phyloP scores from a whole-genome alignment of 2,797 vertebrate genomes.

The Darevskia nairensis region DNA sequence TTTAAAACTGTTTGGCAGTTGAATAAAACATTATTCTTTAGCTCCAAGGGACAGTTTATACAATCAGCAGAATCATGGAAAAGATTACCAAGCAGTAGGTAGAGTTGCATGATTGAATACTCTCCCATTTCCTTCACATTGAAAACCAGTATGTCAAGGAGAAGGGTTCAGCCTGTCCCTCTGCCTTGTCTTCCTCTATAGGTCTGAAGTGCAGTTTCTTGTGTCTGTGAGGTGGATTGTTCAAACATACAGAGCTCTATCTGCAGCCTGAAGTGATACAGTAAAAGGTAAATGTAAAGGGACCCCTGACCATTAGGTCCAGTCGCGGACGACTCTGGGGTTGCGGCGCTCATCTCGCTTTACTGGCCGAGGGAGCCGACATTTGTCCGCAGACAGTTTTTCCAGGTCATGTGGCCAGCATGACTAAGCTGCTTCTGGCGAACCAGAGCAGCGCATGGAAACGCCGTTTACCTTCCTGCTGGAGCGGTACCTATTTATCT shows the following conservation, averaged over 20 bases:
- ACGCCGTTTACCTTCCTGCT: too few species aligned
- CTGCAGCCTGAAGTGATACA: background rate
- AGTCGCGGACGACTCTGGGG: too few species aligned
- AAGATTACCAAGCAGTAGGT: background rate
- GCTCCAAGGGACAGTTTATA: background rate
- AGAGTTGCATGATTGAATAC: background rate
- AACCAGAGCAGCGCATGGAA: too few species aligned
- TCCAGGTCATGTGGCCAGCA: too few species aligned
- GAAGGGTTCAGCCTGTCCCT: background rate
- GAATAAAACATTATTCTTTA: background rate
- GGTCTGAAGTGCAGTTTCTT: background rate
- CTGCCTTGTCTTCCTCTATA: background rate
- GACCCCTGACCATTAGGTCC: too few species aligned
- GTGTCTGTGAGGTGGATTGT: background rate
- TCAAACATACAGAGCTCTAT: background rate
- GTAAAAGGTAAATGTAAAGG: too few species aligned
- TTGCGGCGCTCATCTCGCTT: too few species aligned
- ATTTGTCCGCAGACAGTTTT: too few species aligned
- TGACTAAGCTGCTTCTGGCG: too few species aligned
- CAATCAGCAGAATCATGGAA: background rate
- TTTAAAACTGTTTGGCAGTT: background rate
- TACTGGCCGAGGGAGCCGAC: too few species aligned
- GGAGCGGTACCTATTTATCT: too few species aligned
- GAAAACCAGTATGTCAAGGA: background rate
- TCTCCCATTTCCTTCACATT: background rate